A percentile compares a stretch with the other conserved stretches of the same genome.
Evolutionary conservation across 2,797 vertebrate genomes (phyloP).

Genomic region (Adrianichthys oophorus): DNA sequence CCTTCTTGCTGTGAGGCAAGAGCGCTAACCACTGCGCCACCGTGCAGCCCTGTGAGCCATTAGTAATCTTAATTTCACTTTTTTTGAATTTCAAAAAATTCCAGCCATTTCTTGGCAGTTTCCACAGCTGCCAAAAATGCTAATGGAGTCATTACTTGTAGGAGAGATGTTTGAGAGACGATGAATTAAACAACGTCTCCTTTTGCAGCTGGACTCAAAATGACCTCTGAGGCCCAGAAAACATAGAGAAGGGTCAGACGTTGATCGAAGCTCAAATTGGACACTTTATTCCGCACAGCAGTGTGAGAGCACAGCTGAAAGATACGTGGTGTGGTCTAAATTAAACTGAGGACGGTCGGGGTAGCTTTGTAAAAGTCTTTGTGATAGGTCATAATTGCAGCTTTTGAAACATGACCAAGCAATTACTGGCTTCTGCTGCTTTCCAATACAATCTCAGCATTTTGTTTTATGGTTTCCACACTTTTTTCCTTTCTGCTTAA

Average conservation of each 20-base stretch:
- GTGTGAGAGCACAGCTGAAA: slow-evolving; percentile 11
- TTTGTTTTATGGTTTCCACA: slow-evolving; percentile 27
- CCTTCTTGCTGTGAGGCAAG: too few relatives aligned
- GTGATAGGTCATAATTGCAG: slow-evolving; percentile 37
- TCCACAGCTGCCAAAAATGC: slow-evolving; percentile 34
- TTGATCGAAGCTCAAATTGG: slow-evolving; percentile 40
- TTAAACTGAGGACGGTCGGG: slow-evolving; percentile 14
- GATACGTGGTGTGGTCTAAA: slow-evolving; percentile 25
- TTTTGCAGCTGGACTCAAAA: slow-evolving; percentile 21
- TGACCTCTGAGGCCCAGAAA: slow-evolving; percentile 27
- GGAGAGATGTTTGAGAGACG: slow-evolving; percentile 45
- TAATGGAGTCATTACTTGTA: slow-evolving; percentile 55
- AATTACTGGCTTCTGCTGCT: slow-evolving; percentile 24
- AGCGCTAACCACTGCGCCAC: too few relatives aligned
- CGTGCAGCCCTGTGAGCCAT: too few relatives aligned
- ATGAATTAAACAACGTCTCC: slow-evolving; percentile 58
- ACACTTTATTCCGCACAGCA: slow-evolving; percentile 25
- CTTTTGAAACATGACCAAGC: slow-evolving; percentile 24
- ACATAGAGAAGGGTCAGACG: slow-evolving; percentile 42
- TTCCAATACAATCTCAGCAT: slow-evolving; percentile 15
- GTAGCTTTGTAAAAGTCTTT: slow-evolving; percentile 28
- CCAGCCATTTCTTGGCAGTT: slow-evolving; percentile 27
- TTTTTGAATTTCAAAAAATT: slow-evolving; percentile 17
- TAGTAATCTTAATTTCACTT: background rate
- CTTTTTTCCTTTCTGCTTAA: background rate